Percentiles rank a stretch among this genome's conserved stretches.
These are phyloP conservation scores for Zaprionus ornatus DNA, from an alignment of 1,140 invertebrate genomes.

Conservation along the genomic window DNA sequence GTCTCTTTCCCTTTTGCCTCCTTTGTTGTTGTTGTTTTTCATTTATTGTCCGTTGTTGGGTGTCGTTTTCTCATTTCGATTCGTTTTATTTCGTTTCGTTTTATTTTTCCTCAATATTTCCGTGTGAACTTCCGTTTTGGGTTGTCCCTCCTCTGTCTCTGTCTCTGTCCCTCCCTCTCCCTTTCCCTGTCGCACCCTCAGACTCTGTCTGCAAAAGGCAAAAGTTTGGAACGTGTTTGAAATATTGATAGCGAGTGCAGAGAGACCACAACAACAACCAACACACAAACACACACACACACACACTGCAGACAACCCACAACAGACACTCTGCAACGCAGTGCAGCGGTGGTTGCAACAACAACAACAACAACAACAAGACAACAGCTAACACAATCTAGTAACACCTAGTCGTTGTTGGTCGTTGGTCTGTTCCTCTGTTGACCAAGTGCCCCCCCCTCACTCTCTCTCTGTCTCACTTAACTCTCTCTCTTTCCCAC, in stretches of 20 bases:
- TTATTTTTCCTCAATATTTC: conserved; percentile 75
- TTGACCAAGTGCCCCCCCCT: conserved; percentile 11
- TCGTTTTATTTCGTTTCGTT: conserved; percentile 60
- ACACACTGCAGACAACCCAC: not conserved
- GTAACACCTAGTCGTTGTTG: conserved; percentile 60
- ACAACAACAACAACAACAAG: conserved; percentile 25
- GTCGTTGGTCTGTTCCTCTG: conserved; percentile 39
- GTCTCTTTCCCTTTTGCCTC: not conserved
- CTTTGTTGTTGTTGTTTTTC: conserved; percentile 52
- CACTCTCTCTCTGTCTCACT: conserved; percentile 2
- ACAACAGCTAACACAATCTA: conserved; percentile 39
- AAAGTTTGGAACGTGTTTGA: conserved; percentile 78
- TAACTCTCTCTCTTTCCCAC: not conserved
- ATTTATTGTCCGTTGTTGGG: conserved; percentile 44
- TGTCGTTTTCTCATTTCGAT: conserved; percentile 42
- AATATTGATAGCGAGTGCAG: conserved; percentile 78
- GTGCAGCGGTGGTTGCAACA: conserved; percentile 58
- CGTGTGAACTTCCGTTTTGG: conserved; percentile 79
- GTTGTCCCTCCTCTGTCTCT: conserved; percentile 20
- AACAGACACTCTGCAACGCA: conserved; percentile 43
- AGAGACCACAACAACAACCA: conserved; percentile 45
- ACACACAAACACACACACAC: not conserved
- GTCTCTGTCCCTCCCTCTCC: not conserved
- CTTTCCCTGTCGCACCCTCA: not conserved
- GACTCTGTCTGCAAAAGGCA: conserved; percentile 57